Evolutionary conservation across 2,888 invertebrate species (phyloP).

Genomic region (Serrognathus titanus): DNA sequence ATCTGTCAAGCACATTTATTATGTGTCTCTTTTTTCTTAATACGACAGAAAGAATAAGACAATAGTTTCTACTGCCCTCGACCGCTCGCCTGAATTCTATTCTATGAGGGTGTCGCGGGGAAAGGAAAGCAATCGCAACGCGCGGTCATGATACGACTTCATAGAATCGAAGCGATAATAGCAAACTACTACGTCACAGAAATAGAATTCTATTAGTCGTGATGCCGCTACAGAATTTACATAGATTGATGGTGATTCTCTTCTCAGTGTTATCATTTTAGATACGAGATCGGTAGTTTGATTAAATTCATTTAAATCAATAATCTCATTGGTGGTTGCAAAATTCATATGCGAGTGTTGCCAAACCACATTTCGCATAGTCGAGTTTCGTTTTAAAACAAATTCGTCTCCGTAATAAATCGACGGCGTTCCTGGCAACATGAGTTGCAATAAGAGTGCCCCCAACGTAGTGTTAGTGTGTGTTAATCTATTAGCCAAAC

Average conservation of each 20-base stretch:
- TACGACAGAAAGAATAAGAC: too few relatives aligned
- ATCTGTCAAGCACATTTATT: too few relatives aligned
- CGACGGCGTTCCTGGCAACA: slow-evolving; percentile 82
- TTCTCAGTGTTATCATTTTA: slow-evolving; percentile 59
- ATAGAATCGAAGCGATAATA: too few relatives aligned
- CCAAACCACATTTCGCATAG: slow-evolving; percentile 56
- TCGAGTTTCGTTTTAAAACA: slow-evolving; percentile 60
- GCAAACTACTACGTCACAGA: too few relatives aligned
- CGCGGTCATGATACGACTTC: too few relatives aligned
- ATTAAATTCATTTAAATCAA: slow-evolving; percentile 53
- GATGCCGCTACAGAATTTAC: slow-evolving; percentile 66
- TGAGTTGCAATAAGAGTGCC: slow-evolving; percentile 69
- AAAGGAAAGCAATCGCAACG: too few relatives aligned
- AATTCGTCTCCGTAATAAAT: slow-evolving; percentile 93
- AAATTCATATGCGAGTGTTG: slow-evolving; percentile 64
- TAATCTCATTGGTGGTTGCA: slow-evolving; percentile 63
- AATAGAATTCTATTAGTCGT: too few relatives aligned
- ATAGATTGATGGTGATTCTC: slow-evolving; percentile 68
- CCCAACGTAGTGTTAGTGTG: slow-evolving; percentile 63
- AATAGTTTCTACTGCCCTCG: too few relatives aligned
- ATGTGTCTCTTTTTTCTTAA: too few relatives aligned
- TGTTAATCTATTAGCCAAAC: slow-evolving; percentile 57
- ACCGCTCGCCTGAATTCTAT: too few relatives aligned
- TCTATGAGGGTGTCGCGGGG: too few relatives aligned
- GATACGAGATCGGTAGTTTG: slow-evolving; percentile 54